Base-by-base conservation (phyloP, 2,888 invertebrate species). In the Ichneumoninae sp. region DNA sequence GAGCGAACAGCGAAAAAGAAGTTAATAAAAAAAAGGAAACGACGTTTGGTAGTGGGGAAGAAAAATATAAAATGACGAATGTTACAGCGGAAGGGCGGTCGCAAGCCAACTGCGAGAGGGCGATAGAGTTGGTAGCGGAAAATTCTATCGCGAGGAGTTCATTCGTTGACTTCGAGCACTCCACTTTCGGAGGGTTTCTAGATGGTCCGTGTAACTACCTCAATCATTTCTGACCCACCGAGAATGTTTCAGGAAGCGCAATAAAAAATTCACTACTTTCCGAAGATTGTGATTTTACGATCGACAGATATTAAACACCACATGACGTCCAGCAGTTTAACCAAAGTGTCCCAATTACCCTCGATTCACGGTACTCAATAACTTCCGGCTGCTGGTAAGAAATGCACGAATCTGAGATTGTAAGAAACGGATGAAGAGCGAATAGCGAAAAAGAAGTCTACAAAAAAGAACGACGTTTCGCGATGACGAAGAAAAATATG, bases 121-220 rank as follows among this genome's bases (percentile, higher is more conserved):
- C 16, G 63, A 33, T 69, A 60, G 78, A 78, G 69, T 73, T 63
- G 83, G 74, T 73, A 73, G 71, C 78, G 79, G 74, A 79, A 79
- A 79, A 83, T 82, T 77, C 82, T 60, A 68, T 73, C 63, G 79
- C 65, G 70, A 52, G 69, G 74, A 75, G 79, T 74, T 69, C 83
- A 74, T 83, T 79, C 83, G 74, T 79, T 74, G 83, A 78, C 78
- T 83, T 78, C 63, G 73, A 13, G 74, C 74, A 68, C 60, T 70
- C 78, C 74, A 83, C 83, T 79, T 63, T 74, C 16, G 13, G 16
- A 16, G 44, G 44, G 16, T 16, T 47, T 16, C 5, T 4, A 4
- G 16, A 4, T 47, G 44, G 44, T 16, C 16, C 44, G 13, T 0
- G 44, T 47, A 47, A 47, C 44, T 47, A 16, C 44, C 16, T 5